Evolutionary conservation across 2,113 vertebrate genomes (phyloP), one percentile per base, ranked within the genome.

Genomic region (Channa argus): DNA sequence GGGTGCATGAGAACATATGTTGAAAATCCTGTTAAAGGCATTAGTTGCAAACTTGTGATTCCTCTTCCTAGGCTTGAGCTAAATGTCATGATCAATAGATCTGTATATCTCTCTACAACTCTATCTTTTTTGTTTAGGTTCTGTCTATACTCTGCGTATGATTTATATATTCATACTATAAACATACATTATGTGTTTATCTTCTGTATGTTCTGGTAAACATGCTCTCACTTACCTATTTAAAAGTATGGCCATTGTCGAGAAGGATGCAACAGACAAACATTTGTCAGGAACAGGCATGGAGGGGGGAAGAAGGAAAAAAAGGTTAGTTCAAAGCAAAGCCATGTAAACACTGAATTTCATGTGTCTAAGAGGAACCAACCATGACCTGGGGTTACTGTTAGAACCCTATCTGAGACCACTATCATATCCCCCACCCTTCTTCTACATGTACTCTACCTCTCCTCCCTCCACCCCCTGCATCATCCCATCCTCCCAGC

Each of bases 11-110:
- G 49, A 88, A 86, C 86, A 88, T 82, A 85, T 85, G 84, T 86
- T 80, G 69, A 63, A 89, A 90, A 91, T 92, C 92, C 89, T 91
- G 79, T 90, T 90, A 90, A 61, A 73, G 63, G 79, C 66, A 88
- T 91, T 91, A 87, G 46, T 44, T 74, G 13, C 63, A 58, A 84
- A 78, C 71, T 65, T n/a, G 46, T 61, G 39, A 54, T 44, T 58
- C 62, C 54, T 75, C 41, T 38, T 39, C 24, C 77, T 56, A 33
- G 50, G 46, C 33, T 63, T 55, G 82, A 54, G 8, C 45, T 64
- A 12, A 7, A 47, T 61, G 69, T 41, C 59, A 71, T 3, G 46
- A 65, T 71, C n/a, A 1, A 24, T 24, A 24, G 24, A 24, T 65
- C 6, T 53, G 34, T 39, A 33, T 81, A 65, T 86, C 60, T 61